Evolutionary conservation across 1,140 invertebrate species (phyloP).

Genomic region (Drosophila kohkoa): DNA sequence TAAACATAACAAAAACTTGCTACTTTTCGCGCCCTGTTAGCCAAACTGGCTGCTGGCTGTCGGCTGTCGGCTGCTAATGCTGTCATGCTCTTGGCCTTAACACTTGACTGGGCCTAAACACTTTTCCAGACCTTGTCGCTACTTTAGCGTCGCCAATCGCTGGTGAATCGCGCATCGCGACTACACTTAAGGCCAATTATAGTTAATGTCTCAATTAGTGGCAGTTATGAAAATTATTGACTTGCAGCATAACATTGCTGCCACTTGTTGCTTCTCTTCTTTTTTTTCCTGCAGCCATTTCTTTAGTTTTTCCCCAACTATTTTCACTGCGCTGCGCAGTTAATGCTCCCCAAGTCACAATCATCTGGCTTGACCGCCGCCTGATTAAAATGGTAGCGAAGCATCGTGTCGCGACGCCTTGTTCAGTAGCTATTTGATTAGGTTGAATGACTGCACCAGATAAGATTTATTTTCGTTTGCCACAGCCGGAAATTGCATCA

Average conservation of each 20-base stretch:
- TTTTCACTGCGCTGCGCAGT: conserved; percentile 37
- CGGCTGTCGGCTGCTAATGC: not conserved
- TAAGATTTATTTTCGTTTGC: conserved; percentile 26
- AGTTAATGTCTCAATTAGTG: conserved; percentile 79
- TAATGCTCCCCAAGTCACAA: conserved; percentile 27
- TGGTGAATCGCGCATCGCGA: conserved; percentile 1
- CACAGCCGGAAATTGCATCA: conserved; percentile 25
- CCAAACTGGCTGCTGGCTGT: conserved; percentile 42
- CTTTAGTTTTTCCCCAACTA: conserved; percentile 37
- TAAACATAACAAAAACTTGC: conserved; percentile 12
- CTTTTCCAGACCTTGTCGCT: conserved; percentile 24
- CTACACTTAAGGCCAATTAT: conserved; percentile 75
- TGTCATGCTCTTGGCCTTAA: conserved; percentile 50
- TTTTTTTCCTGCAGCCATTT: conserved; percentile 24
- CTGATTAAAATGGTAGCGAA: conserved; percentile 16
- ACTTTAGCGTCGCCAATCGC: no score
- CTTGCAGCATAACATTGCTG: conserved; percentile 39
- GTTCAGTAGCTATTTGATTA: conserved; percentile 26
- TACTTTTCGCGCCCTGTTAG: conserved; percentile 44
- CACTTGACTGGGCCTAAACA: conserved; percentile 63
- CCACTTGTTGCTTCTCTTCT: not conserved
- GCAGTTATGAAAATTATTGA: conserved; percentile 83
- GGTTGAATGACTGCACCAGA: conserved; percentile 46
- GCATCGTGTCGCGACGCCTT: not conserved
- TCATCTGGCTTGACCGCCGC: no score